Evolutionary conservation across 2,113 vertebrate genomes (phyloP), one percentile per base, ranked within the genome.

Genomic region (Nothobranchius furzeri): DNA sequence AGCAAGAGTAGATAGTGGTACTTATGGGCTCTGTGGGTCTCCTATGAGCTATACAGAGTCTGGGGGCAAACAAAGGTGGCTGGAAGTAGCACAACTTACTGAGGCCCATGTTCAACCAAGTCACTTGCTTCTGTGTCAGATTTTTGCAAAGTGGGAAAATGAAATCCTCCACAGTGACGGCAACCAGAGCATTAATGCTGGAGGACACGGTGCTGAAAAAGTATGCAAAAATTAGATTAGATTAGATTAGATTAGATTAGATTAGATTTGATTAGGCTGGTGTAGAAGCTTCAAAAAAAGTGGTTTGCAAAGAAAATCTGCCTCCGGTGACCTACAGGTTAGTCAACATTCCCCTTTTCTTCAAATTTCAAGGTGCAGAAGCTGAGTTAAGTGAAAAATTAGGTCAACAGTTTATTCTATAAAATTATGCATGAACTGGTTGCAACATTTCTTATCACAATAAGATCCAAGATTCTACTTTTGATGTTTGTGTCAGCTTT

Each of bases 181-280:
- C 95, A 61, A 95, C 94, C 36, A 97, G 86, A 60, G 95, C 95
- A 36, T 96, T 97, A 77, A 97, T 96, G 81, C 95, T 96, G 76
- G 96, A 96, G 43, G 96, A 97, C 73, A 96, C 96, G 0, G 96
- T 96, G 88, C 96, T 97, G 76, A 76, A 83, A 50, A 85, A 50
- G 12, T 36, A 70, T 48, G 7, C 12, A 76, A 40, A 14, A 2
- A 35, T 17, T 68, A 62, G 2, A 7, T 13, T 51, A 9, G n/a
- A 17, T 68, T 40, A 69, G 61, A 52, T 20, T 20, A 14, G 2
- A 35, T 17, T 68, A 62, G 2, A 7, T 13, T 51, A 9, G n/a
- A 17, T 68, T 40, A 69, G 61, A 52, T 20, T 20, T 12, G 2
- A 35, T 17, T 20, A 17, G 15, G 14, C 15, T 48, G 0, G 14